Percentiles rank a stretch among this genome's conserved stretches.
Conservation (phyloP, 1,140 invertebrate genomes). For the Macrostomum lignano region DNA sequence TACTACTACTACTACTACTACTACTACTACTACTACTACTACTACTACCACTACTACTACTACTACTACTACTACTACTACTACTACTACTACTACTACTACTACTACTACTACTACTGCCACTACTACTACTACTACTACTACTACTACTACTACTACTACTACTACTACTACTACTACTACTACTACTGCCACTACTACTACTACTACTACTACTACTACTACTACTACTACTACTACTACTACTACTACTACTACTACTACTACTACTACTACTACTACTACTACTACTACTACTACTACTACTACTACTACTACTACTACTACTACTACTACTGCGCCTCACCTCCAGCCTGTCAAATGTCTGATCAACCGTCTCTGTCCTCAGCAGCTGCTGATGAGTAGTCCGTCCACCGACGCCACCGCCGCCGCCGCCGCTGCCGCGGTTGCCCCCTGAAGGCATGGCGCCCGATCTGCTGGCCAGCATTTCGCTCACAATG, state of each 20-base stretch:
- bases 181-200: neutral
- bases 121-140: slow-evolving; percentile 1
- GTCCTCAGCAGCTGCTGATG: no score
- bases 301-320: slow-evolving; percentile 1
- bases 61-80: neutral
- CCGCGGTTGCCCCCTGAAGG: no score
- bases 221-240: slow-evolving; percentile 1
- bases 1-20: neutral
- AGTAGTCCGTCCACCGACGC: no score
- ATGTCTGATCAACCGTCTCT: neutral
- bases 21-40: neutral
- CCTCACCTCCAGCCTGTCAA: neutral
- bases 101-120: slow-evolving; percentile 1
- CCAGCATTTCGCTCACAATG: no score
- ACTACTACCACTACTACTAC: neutral
- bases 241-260: slow-evolving; percentile 1
- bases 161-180: neutral
- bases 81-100: slow-evolving; percentile 1
- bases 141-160: slow-evolving; percentile 3
- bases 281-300: neutral
- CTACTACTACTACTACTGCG: neutral
- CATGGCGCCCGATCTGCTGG: no score
- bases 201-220: neutral
- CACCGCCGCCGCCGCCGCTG: no score
- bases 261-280: neutral